Conservation (phyloP, 1,140 invertebrate genomes). For the Adoxophyes honmai region DNA sequence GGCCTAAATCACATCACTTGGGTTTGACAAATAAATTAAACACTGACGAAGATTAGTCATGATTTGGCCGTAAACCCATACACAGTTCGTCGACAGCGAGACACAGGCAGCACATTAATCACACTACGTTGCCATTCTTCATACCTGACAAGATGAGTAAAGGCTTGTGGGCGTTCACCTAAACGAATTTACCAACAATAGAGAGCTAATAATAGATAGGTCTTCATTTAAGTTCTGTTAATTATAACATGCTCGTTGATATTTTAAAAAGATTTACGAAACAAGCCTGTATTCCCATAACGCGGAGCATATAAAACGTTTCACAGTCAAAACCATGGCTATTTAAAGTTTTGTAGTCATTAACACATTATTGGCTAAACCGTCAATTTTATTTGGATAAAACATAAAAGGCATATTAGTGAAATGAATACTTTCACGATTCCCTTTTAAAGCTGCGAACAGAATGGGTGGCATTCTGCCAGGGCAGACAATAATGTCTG, state of each 20-base stretch:
- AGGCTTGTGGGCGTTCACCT: conserved; percentile 39
- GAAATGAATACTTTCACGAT: conserved; percentile 1
- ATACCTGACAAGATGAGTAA: conserved; percentile 38
- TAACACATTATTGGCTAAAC: no score
- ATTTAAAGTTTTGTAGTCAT: no score
- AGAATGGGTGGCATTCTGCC: conserved; percentile 49
- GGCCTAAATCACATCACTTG: no score
- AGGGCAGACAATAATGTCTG: conserved; percentile 49
- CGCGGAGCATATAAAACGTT: no score
- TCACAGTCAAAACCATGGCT: no score
- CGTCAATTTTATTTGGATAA: no score
- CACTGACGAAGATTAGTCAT: no score
- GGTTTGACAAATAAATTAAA: no score
- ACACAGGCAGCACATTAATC: conserved; percentile 35
- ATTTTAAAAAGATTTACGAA: conserved; percentile 18
- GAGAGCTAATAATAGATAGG: not conserved
- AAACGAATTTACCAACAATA: conserved; percentile 51
- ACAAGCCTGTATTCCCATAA: no score
- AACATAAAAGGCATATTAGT: not conserved
- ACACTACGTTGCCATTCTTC: conserved; percentile 38
- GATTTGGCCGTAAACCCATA: no score
- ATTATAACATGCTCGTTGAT: conserved; percentile 23
- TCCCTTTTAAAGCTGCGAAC: conserved; percentile 20
- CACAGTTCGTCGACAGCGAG: not conserved
- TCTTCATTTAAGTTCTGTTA: no score